phyloP scores from a whole-genome alignment of 2,113 vertebrate species.

The Oryctolagus cuniculus region mOryCun1.1 NC_091434.1:169583501-169584000 shows the following conservation, averaged over 20 bases:
- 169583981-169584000: not conserved
- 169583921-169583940: not conserved
- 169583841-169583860: not conserved
- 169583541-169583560: not conserved
- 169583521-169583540: not conserved
- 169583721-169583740: conserved; percentile 14
- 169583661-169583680: not conserved
- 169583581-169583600: not conserved
- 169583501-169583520: not conserved
- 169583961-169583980: not conserved
- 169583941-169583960: not conserved
- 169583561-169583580: not conserved
- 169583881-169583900: not conserved
- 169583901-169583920: conserved; percentile 4
- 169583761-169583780: no score
- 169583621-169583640: no score
- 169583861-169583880: not conserved
- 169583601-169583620: not conserved
- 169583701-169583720: not conserved
- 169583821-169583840: no score
- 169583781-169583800: not conserved
- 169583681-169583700: not conserved
- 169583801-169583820: no score
- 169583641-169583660: not conserved
- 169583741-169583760: not conserved